phyloP scores from a whole-genome alignment of 2,113 vertebrate species.

The Ctenomys sociabilis region DNA sequence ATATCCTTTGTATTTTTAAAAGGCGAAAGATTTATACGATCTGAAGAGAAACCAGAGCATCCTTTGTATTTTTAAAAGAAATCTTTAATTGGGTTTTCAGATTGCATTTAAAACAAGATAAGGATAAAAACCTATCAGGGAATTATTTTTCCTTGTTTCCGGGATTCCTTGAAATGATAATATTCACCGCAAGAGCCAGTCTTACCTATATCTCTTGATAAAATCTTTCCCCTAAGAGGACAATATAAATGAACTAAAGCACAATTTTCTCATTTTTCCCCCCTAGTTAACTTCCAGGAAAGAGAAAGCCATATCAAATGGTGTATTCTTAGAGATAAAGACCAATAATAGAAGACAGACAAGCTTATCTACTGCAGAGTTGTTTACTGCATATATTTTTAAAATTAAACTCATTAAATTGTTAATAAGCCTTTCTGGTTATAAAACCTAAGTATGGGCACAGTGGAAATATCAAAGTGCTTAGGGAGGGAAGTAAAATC shows the following conservation, averaged over 20 bases:
- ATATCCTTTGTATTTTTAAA: no score
- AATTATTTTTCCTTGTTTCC: neutral
- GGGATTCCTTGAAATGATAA: neutral
- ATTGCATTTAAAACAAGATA: neutral
- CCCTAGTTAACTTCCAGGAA: neutral
- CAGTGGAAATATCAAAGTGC: rapidly evolving
- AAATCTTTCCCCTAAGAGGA: neutral
- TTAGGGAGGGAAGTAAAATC: neutral
- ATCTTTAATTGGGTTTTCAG: neutral
- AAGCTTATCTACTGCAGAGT: rapidly evolving
- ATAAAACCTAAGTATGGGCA: neutral
- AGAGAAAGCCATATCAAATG: neutral
- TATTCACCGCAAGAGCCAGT: neutral
- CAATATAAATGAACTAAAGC: neutral
- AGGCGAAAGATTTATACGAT: no score
- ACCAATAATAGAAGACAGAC: neutral
- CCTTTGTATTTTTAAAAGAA: neutral
- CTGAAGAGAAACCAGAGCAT: no score
- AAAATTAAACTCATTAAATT: neutral
- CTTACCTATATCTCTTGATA: neutral
- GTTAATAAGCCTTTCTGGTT: neutral
- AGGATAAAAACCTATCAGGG: neutral
- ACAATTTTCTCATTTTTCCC: neutral
- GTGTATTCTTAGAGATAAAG: neutral
- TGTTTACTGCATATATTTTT: neutral